These are phyloP conservation scores for Connochaetes taurinus DNA, from an alignment of 2,113 vertebrate species.

Conservation along the genomic window DNA sequence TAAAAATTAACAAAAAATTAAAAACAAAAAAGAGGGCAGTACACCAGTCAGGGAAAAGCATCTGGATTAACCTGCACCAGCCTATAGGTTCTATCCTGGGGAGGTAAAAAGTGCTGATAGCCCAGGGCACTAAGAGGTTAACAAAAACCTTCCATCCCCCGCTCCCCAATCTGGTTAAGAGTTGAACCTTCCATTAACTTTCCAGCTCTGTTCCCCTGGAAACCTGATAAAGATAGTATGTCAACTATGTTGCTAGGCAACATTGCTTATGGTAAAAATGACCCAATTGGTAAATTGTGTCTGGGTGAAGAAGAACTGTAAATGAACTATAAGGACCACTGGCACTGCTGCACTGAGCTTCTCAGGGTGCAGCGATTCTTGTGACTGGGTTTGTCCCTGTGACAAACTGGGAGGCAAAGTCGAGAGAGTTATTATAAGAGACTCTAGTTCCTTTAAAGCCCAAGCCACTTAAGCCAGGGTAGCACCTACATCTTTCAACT, in stretches of 20 bases:
- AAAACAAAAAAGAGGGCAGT: background rate
- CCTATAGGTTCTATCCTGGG: background rate
- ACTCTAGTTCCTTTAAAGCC: background rate
- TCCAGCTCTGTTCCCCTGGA: constrained; percentile 49
- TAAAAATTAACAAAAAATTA: background rate
- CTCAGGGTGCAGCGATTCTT: background rate
- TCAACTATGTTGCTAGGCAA: constrained; percentile 63
- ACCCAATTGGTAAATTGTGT: constrained; percentile 1
- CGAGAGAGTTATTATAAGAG: background rate
- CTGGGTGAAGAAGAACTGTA: background rate
- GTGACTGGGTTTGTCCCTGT: background rate
- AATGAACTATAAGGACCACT: background rate
- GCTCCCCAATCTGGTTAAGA: background rate
- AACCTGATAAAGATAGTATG: constrained; percentile 54
- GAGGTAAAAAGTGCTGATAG: background rate
- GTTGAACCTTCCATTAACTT: constrained; percentile 28
- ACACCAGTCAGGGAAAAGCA: background rate
- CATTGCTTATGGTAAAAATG: constrained; percentile 42
- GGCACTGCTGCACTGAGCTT: background rate
- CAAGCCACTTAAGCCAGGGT: background rate
- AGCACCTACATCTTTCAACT: background rate
- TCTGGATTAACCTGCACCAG: background rate
- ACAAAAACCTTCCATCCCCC: background rate
- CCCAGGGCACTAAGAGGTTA: background rate
- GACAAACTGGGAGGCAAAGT: background rate